Conservation (phyloP, 2,888 invertebrate species). For the Drosophila bunnanda region DNA sequence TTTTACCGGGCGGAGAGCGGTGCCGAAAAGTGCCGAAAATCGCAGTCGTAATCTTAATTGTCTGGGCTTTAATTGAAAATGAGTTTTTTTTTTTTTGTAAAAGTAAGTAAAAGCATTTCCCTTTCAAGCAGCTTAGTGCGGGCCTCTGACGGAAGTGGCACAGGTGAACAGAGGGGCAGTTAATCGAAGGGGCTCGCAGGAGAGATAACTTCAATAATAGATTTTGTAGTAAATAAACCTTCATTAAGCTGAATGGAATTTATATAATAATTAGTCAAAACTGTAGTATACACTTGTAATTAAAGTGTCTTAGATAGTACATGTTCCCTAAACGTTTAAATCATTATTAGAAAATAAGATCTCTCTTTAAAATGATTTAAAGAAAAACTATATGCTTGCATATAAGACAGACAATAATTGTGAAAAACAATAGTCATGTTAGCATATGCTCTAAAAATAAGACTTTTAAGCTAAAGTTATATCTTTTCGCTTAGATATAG, state of each 20-base stretch:
- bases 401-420: neutral
- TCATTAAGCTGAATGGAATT: neutral
- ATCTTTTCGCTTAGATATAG: neutral
- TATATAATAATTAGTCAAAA: too few species aligned
- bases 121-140: slow-evolving; percentile 60
- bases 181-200: neutral
- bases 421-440: neutral
- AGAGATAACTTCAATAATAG: neutral
- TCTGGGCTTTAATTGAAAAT: slow-evolving; percentile 71
- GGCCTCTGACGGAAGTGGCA: slow-evolving; percentile 10
- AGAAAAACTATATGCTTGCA: neutral
- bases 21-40: slow-evolving; percentile 49
- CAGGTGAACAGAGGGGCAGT: slow-evolving; percentile 12
- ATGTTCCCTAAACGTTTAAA: neutral
- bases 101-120: slow-evolving; percentile 75
- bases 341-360: too few species aligned
- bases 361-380: neutral
- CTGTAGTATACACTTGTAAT: neutral
- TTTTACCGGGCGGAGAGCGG: slow-evolving; percentile 59
- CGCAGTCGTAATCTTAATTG: slow-evolving; percentile 74
- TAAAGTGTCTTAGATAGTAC: neutral
- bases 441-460: neutral
- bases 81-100: slow-evolving; percentile 44
- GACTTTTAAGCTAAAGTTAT: neutral
- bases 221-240: neutral